These are phyloP conservation scores for Paedocypris micromegethes DNA, from an alignment of 2,797 vertebrate genomes.

Conservation along the genomic window DNA sequence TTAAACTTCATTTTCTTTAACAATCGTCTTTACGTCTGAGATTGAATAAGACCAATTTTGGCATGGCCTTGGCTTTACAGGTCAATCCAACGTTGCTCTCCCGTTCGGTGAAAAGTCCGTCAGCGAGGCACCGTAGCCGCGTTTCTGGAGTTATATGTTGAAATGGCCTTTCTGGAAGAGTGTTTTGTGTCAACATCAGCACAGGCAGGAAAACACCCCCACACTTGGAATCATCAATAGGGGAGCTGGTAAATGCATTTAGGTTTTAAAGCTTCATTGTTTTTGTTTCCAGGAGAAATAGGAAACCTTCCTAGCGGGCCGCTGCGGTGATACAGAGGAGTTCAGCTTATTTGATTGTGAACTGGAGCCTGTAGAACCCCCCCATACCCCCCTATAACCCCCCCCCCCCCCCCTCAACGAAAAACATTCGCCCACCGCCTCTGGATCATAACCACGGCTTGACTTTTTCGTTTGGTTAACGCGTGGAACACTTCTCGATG, in stretches of 20 bases:
- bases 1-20: no score
- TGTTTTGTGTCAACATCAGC: conserved; percentile 17
- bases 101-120: conserved; percentile 3
- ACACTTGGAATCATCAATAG: conserved; percentile 54
- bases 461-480: no score
- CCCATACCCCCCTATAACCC: no score
- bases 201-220: conserved; percentile 48
- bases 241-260: conserved; percentile 69
- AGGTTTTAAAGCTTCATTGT: conserved; percentile 64
- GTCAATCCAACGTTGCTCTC: neutral
- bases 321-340: conserved; percentile 59
- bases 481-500: no score
- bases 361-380: conserved; percentile 43
- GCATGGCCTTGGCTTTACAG: neutral
- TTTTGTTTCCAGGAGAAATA: conserved; percentile 67
- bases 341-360: conserved; percentile 57
- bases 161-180: conserved; percentile 25
- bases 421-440: no score
- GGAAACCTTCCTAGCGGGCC: conserved; percentile 57
- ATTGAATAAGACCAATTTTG: no score
- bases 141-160: conserved; percentile 20
- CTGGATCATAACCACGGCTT: no score
- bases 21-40: no score
- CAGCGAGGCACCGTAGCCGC: neutral
- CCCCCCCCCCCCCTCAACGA: no score